Percentiles rank a stretch among this genome's conserved stretches.
phyloP scores from a whole-genome alignment of 2,797 vertebrate species.

The Phyllotis vaccarum region DNA sequence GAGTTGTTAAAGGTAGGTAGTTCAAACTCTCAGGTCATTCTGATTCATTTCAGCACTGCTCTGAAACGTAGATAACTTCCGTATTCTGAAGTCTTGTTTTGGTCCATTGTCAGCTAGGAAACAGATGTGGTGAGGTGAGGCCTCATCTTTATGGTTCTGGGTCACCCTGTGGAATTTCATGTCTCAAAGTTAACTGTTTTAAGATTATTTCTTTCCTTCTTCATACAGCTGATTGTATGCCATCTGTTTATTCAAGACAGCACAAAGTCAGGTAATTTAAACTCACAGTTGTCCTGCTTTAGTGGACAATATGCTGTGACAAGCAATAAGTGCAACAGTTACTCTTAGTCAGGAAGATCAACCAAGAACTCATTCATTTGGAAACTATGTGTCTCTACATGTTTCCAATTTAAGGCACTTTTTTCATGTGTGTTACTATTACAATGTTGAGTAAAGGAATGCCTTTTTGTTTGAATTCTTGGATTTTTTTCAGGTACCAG shows the following conservation, averaged over 20 bases:
- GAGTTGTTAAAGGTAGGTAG: conserved; percentile 81
- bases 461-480: conserved; percentile 14
- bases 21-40: conserved; percentile 81
- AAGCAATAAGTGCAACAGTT: no score
- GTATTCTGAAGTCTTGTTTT: conserved; percentile 80
- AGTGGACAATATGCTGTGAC: not conserved
- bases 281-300: conserved; percentile 1
- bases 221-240: not conserved
- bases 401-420: not conserved
- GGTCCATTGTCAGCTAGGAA: conserved; percentile 75
- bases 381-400: not conserved
- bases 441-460: not conserved
- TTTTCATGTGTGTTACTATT: not conserved
- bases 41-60: conserved; percentile 72
- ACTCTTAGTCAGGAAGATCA: not conserved
- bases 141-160: conserved; percentile 72
- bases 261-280: conserved; percentile 21
- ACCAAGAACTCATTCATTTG: not conserved
- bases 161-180: conserved; percentile 61
- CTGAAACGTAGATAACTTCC: conserved; percentile 77
- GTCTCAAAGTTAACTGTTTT: conserved; percentile 50
- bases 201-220: not conserved
- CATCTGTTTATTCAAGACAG: conserved; percentile 36
- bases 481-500: not conserved
- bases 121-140: conserved; percentile 79